Evolutionary conservation across 2,113 vertebrate genomes (phyloP).

Genomic region (Oceanites oceanicus): DNA sequence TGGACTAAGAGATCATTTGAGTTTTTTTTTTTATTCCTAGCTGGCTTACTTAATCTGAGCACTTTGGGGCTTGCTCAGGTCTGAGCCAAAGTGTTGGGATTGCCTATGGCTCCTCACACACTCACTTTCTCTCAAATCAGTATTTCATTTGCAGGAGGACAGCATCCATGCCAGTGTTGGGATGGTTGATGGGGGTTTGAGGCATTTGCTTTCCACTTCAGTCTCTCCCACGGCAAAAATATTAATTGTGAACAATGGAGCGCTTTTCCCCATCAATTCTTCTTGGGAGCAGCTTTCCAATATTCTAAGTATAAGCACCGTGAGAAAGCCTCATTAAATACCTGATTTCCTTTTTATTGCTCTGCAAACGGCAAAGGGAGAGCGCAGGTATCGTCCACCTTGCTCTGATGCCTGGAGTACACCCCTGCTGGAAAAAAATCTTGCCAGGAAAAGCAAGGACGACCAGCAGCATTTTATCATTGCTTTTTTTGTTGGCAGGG

Average conservation of each 20-base stretch:
- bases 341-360: neutral
- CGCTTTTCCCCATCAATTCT: neutral
- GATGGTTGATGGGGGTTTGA: neutral
- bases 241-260: neutral
- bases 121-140: neutral
- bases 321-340: slow-evolving; percentile 2
- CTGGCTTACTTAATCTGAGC: neutral
- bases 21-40: neutral
- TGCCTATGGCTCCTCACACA: neutral
- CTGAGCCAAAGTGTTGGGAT: neutral
- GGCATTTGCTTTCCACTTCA: neutral
- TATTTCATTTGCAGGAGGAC: neutral
- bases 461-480: neutral
- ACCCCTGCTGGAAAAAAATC: neutral
- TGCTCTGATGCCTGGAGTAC: neutral
- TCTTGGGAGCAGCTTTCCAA: neutral
- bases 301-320: neutral
- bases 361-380: neutral
- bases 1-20: neutral
- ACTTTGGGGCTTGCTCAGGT: neutral
- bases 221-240: neutral
- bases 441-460: neutral
- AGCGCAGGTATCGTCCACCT: neutral
- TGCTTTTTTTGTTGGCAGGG: neutral
- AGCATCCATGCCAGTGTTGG: neutral